Evolutionary conservation across 64 coral and sea anemone genomes (phyloP).

Genomic region (Pocillopora verrucosa): DNA sequence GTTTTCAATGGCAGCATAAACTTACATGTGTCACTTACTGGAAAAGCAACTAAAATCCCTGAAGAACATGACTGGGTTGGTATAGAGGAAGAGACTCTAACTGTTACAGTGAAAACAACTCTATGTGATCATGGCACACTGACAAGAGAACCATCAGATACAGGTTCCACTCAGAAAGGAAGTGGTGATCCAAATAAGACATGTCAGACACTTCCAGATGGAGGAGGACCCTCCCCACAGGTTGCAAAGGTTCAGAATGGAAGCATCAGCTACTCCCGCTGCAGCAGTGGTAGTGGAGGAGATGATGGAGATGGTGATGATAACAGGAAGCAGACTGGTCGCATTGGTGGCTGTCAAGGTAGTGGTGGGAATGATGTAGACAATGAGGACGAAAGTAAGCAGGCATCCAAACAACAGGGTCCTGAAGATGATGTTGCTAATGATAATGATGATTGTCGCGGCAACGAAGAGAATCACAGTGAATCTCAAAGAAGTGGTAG

Average conservation of each 20-base stretch:
- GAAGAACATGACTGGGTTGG: slow-evolving; percentile 1
- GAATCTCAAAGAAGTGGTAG: background rate
- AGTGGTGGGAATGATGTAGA: background rate
- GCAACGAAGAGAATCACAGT: background rate
- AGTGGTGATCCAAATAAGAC: background rate
- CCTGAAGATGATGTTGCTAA: background rate
- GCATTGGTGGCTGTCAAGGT: background rate
- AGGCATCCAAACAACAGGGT: background rate
- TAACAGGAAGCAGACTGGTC: background rate
- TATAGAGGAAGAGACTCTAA: background rate
- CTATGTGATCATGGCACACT: background rate
- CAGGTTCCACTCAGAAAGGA: background rate
- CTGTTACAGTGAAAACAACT: background rate
- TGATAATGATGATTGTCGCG: background rate
- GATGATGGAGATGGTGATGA: background rate
- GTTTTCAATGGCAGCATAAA: background rate
- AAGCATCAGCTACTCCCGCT: background rate
- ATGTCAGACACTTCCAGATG: background rate
- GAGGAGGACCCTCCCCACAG: background rate
- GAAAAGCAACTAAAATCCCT: background rate
- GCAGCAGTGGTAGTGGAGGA: background rate
- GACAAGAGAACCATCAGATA: background rate
- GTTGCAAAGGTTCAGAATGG: background rate
- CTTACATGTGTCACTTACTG: background rate
- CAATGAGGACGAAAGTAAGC: background rate